These are phyloP conservation scores for Drosophila neonasuta DNA, from an alignment of 2,888 invertebrate genomes.

Conservation along the genomic window DNA sequence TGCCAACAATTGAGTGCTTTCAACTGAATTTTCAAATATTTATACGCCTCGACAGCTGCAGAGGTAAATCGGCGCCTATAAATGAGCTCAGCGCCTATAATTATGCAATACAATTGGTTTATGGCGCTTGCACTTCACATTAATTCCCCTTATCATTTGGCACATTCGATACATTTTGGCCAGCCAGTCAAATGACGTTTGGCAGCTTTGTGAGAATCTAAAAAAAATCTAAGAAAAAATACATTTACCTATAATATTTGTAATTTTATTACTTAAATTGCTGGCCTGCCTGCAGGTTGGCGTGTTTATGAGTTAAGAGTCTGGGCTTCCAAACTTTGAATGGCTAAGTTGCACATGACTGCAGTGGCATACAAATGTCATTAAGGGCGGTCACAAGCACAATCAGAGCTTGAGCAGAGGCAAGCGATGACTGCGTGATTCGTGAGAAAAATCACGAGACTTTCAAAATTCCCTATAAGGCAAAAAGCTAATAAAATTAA, in stretches of 20 bases:
- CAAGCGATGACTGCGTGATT: constrained; percentile 36
- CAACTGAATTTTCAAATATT: constrained; percentile 48
- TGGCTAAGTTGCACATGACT: constrained; percentile 51
- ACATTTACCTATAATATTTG: constrained; percentile 21
- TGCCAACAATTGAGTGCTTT: constrained; percentile 57
- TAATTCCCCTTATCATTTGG: constrained; percentile 46
- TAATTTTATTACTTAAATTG: constrained; percentile 31
- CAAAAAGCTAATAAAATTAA: too few species aligned
- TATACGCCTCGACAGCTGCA: constrained; percentile 35
- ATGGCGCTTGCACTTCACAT: constrained; percentile 48
- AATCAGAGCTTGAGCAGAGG: constrained; percentile 19
- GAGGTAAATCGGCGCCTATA: constrained; percentile 41
- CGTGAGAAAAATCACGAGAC: neutral
- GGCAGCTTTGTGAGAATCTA: constrained; percentile 12
- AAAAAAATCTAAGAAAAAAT: constrained; percentile 1
- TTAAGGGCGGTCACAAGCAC: constrained; percentile 53
- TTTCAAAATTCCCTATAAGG: too few species aligned
- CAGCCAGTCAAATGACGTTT: constrained; percentile 29
- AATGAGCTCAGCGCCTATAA: constrained; percentile 36
- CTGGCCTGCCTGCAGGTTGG: constrained; percentile 37
- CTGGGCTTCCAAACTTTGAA: constrained; percentile 17
- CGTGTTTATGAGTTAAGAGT: constrained; percentile 27
- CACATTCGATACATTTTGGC: constrained; percentile 34
- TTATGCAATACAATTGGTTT: constrained; percentile 50
- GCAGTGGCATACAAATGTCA: constrained; percentile 65